Base-by-base conservation (phyloP, 1,140 invertebrate species). In the Drosophila auraria region DNA sequence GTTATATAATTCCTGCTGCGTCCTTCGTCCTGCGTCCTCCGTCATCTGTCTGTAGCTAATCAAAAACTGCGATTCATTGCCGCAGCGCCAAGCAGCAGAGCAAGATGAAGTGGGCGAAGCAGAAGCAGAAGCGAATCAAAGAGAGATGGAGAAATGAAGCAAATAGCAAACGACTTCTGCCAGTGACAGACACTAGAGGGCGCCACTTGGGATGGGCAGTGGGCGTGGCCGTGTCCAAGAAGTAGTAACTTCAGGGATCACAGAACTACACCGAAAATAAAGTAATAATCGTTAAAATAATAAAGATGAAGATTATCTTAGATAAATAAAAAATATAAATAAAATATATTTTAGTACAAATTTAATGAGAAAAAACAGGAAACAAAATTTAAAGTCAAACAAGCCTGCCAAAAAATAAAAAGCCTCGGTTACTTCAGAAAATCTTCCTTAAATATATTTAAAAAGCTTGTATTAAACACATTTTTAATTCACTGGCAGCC, bases 11-110 rank as follows among this genome's bases (percentile, higher is more conserved):
- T 45, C 50, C 25, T 38, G 30, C 36, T 51, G 9, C n/a, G 15
- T 14, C 7, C 20, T 14, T 14, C 45, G 6, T 15, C 38, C 59
- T 15, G 33, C 30, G 8, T 27, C 57, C 57, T 53, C 50, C 53
- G 33, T 66, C 54, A 65, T 72, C 68, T 78, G 71, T 66, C 70
- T 71, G 79, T 62, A 78, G 81, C 82, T 89, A 90, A 89, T 89
- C 84, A 89, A 90, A 87, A 89, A 90, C 74, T 81, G 84, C 82
- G 81, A 90, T 89, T 89, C 81, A 84, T 87, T 61, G 77, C 69
- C 56, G 77, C 76, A 70, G 69, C 23, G 45, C 38, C 44, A 66
- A 45, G 61, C 54, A 66, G 38, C 47, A 61, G 36, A 53, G 45
- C 23, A 66, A 45, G 73, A 49, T 50, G 60, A 66, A 62, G 44